phyloP scores from a whole-genome alignment of 2,113 vertebrate genomes.

The Etia nguti region DNA sequence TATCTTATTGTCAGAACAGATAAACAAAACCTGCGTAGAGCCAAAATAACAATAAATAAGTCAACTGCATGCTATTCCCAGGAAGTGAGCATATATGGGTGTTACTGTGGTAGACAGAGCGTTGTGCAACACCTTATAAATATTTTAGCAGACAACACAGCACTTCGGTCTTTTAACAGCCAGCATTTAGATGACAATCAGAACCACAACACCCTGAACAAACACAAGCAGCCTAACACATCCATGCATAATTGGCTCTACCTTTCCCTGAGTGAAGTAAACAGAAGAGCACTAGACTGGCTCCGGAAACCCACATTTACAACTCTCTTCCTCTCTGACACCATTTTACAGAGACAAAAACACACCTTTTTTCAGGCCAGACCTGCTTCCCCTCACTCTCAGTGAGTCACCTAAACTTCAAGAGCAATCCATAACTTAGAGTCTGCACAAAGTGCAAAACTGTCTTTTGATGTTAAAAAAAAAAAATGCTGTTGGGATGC shows the following conservation, averaged over 20 bases:
- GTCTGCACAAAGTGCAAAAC: neutral
- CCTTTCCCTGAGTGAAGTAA: constrained; percentile 47
- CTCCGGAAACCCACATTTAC: constrained; percentile 76
- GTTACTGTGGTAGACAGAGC: neutral
- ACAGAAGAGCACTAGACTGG: constrained; percentile 39
- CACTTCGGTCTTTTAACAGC: neutral
- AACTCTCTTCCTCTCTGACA: constrained; percentile 72
- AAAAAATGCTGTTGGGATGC: neutral
- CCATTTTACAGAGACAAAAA: constrained; percentile 24
- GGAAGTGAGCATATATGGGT: neutral
- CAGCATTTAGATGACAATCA: neutral
- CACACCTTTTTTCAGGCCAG: neutral
- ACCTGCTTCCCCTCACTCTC: neutral
- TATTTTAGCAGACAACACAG: neutral
- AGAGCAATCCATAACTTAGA: neutral
- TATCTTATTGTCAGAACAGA: neutral
- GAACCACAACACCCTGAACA: neutral
- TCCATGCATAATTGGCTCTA: neutral
- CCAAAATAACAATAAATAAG: neutral
- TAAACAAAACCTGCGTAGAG: neutral
- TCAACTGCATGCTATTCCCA: neutral
- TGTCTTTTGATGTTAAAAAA: neutral
- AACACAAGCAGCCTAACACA: constrained; percentile 10
- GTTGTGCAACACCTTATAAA: neutral
- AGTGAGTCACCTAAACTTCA: neutral